A percentile compares a stretch with the other conserved stretches of the same genome.
Evolutionary conservation across 30 jellyfish, hydroid and myxozoan genomes (phyloP).

Genomic region (Hydractinia echinata): DNA sequence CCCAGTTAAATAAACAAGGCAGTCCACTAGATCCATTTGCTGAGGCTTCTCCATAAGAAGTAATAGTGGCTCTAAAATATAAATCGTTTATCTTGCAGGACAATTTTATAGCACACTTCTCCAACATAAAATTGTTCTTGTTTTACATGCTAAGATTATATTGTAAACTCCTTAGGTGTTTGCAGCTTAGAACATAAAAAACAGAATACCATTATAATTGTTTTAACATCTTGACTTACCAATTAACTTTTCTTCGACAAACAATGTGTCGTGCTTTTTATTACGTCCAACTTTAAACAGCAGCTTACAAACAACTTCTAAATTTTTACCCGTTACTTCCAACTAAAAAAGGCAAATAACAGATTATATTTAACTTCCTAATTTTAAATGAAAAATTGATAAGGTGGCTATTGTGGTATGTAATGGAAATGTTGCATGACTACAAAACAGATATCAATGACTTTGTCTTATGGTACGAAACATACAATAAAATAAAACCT

Average conservation of each 20-base stretch:
- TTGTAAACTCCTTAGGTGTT: no score
- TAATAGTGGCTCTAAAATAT: constrained; percentile 11
- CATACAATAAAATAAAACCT: neutral
- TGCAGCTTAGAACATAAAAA: neutral
- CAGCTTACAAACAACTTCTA: constrained; percentile 57
- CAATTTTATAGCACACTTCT: neutral
- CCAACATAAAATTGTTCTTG: no score
- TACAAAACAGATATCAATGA: no score
- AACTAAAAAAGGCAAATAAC: constrained; percentile 10
- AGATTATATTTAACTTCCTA: no score
- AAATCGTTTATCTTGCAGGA: neutral
- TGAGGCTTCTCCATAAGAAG: neutral
- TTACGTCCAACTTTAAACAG: constrained; percentile 56
- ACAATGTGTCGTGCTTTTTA: constrained; percentile 44
- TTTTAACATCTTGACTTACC: constrained; percentile 34
- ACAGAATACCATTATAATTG: neutral
- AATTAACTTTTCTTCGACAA: constrained; percentile 45
- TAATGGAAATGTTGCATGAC: no score
- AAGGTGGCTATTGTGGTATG: no score
- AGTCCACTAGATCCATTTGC: constrained; percentile 1
- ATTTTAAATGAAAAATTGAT: no score
- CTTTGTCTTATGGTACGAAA: no score
- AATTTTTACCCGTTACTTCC: constrained; percentile 38
- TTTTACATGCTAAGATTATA: no score
- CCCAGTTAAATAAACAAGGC: neutral